A percentile compares a stretch with the other conserved stretches of the same genome.
phyloP scores from a whole-genome alignment of 2,113 vertebrate species.

The Melozone crissalis region DNA sequence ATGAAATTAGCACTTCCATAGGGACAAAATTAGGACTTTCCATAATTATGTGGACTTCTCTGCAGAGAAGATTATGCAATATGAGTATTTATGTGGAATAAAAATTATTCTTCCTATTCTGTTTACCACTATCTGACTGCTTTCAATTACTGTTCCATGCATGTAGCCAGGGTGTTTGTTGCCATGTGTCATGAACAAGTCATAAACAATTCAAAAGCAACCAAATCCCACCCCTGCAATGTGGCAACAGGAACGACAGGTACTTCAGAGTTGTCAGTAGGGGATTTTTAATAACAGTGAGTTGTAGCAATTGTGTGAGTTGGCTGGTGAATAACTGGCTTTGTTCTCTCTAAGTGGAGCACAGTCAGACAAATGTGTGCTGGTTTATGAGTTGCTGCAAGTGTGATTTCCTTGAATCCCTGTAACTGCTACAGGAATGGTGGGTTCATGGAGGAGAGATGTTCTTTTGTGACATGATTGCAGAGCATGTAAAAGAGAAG shows the following conservation, averaged over 20 bases:
- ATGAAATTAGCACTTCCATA: background rate
- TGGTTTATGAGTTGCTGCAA: background rate
- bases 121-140: background rate
- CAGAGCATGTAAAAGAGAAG: background rate
- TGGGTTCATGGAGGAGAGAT: background rate
- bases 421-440: background rate
- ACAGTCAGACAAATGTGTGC: background rate
- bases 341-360: background rate
- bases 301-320: background rate
- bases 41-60: background rate
- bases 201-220: background rate
- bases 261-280: background rate
- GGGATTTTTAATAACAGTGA: background rate
- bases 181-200: background rate
- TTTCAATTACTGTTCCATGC: background rate
- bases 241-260: background rate
- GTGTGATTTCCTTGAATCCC: fast-evolving
- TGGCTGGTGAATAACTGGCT: background rate
- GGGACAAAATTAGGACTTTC: background rate
- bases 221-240: background rate
- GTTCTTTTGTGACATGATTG: background rate
- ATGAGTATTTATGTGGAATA: background rate
- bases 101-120: background rate
- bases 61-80: background rate
- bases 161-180: background rate